phyloP scores from a whole-genome alignment of 2,113 vertebrate species.

The Dunckerocampus dactyliophorus region DNA sequence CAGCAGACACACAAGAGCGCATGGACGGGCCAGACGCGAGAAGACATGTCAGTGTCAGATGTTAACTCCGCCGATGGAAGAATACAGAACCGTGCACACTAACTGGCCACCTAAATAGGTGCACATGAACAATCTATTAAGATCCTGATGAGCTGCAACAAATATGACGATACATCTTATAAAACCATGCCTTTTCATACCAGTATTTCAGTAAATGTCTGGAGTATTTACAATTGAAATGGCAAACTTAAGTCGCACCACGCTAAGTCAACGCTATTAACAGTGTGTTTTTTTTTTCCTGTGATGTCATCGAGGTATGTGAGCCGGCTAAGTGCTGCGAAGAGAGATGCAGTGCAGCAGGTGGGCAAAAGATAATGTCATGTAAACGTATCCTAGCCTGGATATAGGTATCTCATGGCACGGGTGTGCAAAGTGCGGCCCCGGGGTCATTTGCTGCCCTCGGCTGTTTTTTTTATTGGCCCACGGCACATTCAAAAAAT shows the following conservation, averaged over 20 bases:
- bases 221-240: too few relatives aligned
- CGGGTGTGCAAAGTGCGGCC: too few relatives aligned
- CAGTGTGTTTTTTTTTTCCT: slow-evolving; percentile 15
- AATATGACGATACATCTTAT: not conserved
- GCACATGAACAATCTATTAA: not conserved
- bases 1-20: slow-evolving; percentile 27
- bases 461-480: too few relatives aligned
- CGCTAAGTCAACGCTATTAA: not conserved
- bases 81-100: slow-evolving; percentile 2
- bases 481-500: too few relatives aligned
- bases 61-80: slow-evolving; percentile 7
- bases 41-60: slow-evolving; percentile 8
- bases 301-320: slow-evolving; percentile 36
- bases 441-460: too few relatives aligned
- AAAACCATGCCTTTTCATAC: not conserved
- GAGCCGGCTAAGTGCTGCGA: slow-evolving; percentile 23
- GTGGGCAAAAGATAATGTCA: slow-evolving; percentile 40
- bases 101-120: not conserved
- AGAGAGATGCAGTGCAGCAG: slow-evolving; percentile 31
- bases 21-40: slow-evolving; percentile 9
- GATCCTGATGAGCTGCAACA: not conserved
- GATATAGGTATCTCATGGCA: not conserved
- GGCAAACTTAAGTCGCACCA: too few relatives aligned
- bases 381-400: not conserved
- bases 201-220: too few relatives aligned